Evolutionary conservation across 2,113 vertebrate species (phyloP).

Genomic region (Nycticryphes semicollaris): DNA sequence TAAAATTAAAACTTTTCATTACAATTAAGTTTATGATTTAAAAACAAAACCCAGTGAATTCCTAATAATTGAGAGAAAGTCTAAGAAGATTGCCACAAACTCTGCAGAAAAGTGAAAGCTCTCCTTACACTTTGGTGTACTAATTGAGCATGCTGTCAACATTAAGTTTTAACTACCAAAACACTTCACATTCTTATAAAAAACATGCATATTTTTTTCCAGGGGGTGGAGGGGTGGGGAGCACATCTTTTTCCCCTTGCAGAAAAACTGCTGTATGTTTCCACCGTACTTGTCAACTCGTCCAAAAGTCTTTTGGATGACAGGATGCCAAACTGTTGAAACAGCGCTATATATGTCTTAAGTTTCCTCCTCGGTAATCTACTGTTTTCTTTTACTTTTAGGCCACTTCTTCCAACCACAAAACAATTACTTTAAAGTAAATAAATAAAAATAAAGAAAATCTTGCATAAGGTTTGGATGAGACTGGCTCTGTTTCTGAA

Average conservation of each 20-base stretch:
- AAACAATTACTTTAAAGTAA: not conserved
- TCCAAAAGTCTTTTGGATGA: not conserved
- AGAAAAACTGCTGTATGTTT: not conserved
- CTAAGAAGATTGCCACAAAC: not conserved
- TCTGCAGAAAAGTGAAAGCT: not conserved
- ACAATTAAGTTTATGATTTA: not conserved
- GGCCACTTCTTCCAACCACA: not conserved
- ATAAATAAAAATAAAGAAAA: not conserved
- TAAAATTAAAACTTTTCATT: not conserved
- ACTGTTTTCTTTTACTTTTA: not conserved
- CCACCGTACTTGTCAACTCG: not conserved
- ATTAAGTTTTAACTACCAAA: not conserved
- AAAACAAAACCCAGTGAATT: not conserved
- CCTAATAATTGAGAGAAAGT: not conserved
- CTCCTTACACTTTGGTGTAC: not conserved
- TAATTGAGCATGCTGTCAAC: not conserved
- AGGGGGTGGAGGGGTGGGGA: too few species aligned
- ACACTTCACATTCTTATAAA: not conserved
- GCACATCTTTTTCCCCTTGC: not conserved
- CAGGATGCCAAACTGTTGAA: not conserved
- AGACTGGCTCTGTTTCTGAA: not conserved
- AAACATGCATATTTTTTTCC: rapidly evolving
- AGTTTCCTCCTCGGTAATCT: not conserved
- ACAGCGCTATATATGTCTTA: not conserved
- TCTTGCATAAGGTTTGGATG: not conserved